Evolutionary conservation across 2,113 vertebrate genomes (phyloP).

Genomic region (Chloroceryle aenea): DNA sequence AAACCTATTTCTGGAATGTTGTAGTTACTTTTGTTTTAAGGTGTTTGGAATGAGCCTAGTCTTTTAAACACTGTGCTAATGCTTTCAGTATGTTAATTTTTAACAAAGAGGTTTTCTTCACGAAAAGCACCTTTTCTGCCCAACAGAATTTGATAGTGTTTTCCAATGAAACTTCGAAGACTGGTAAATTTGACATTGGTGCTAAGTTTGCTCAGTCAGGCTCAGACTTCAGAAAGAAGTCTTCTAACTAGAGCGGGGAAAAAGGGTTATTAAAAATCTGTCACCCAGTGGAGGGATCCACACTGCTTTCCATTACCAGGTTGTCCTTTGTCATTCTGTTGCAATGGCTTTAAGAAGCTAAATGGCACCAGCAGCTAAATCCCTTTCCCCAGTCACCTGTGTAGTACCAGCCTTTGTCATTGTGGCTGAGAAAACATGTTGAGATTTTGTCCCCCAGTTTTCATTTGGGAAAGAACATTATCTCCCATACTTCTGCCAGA

Average conservation of each 20-base stretch:
- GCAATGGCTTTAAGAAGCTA: too few relatives aligned
- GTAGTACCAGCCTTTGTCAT: not conserved
- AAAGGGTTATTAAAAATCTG: not conserved
- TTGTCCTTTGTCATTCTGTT: not conserved
- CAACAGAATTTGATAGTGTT: not conserved
- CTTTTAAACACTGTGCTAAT: conserved; percentile 14
- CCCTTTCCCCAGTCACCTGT: not conserved
- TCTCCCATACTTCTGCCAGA: not conserved
- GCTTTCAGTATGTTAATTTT: conserved; percentile 39
- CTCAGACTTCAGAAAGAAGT: not conserved
- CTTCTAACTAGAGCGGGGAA: not conserved
- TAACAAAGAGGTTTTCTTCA: conserved; percentile 27
- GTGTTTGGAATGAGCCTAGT: conserved; percentile 4
- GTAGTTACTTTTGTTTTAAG: conserved; percentile 32
- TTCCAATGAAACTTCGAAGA: not conserved
- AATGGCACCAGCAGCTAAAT: not conserved
- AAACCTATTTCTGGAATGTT: conserved; percentile 15
- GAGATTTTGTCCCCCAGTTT: not conserved
- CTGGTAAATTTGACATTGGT: not conserved
- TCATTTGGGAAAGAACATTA: not conserved
- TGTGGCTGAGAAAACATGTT: not conserved
- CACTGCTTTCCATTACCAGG: not conserved
- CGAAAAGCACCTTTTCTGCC: not conserved
- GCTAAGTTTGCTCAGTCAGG: not conserved
- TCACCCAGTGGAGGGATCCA: not conserved